Conservation (phyloP, 2,113 vertebrate species). For the Elephantulus edwardii region DNA sequence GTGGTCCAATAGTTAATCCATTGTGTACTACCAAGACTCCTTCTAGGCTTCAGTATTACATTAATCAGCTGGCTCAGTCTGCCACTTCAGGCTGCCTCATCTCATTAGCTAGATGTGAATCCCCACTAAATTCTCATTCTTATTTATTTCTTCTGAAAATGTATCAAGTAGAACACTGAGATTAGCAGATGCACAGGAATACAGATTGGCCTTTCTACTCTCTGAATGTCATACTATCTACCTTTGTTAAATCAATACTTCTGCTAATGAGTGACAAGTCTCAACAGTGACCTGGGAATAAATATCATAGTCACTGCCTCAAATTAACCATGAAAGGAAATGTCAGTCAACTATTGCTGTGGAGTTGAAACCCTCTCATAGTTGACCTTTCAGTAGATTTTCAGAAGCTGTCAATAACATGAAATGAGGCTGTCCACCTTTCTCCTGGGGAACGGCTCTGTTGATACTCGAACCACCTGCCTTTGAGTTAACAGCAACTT, state of each 20-base stretch:
- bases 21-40: no score
- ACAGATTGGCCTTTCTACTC: not conserved
- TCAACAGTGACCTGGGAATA: not conserved
- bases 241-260: not conserved
- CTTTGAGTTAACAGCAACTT: no score
- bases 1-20: no score
- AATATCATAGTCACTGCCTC: not conserved
- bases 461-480: no score
- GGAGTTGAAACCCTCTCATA: no score
- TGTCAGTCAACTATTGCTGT: no score
- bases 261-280: not conserved
- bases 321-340: no score
- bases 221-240: not conserved
- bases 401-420: no score
- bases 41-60: not conserved
- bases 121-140: not conserved
- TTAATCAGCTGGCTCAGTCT: not conserved
- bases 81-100: no score
- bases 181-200: not conserved
- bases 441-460: no score
- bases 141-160: conserved; percentile 11
- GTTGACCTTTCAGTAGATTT: no score
- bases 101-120: not conserved
- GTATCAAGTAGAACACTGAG: not conserved
- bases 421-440: no score